phyloP scores from a whole-genome alignment of 2,797 vertebrate genomes.

The Anabas testudineus region DNA sequence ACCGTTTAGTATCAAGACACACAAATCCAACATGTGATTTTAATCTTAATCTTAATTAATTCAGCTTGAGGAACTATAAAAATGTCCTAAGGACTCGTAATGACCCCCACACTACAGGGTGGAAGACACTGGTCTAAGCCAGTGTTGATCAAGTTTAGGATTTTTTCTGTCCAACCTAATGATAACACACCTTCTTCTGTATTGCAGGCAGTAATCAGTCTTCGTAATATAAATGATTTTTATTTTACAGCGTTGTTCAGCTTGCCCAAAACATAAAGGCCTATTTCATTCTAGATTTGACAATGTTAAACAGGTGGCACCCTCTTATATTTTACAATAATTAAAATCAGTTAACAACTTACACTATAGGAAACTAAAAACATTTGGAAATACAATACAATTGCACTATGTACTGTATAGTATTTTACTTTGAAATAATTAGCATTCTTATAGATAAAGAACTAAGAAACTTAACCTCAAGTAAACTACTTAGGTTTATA shows the following conservation, averaged over 20 bases:
- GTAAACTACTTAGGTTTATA: conserved; percentile 83
- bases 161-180: not conserved
- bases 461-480: conserved; percentile 86
- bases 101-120: not conserved
- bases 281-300: conserved; percentile 77
- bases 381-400: conserved; percentile 86
- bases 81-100: not conserved
- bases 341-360: conserved; percentile 81
- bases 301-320: conserved; percentile 82
- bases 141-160: not conserved
- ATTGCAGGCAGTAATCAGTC: conserved; percentile 68
- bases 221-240: conserved; percentile 89
- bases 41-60: not conserved
- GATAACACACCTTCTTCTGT: conserved; percentile 11
- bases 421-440: conserved; percentile 77
- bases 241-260: conserved; percentile 94
- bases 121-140: not conserved
- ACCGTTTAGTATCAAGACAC: not conserved
- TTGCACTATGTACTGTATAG: conserved; percentile 80
- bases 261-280: conserved; percentile 87
- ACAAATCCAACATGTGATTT: not conserved
- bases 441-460: conserved; percentile 86
- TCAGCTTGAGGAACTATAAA: not conserved
- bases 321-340: conserved; percentile 76
- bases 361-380: conserved; percentile 84